Evolutionary conservation across 2,113 vertebrate genomes (phyloP).

Genomic region (Tiliqua scincoides): DNA sequence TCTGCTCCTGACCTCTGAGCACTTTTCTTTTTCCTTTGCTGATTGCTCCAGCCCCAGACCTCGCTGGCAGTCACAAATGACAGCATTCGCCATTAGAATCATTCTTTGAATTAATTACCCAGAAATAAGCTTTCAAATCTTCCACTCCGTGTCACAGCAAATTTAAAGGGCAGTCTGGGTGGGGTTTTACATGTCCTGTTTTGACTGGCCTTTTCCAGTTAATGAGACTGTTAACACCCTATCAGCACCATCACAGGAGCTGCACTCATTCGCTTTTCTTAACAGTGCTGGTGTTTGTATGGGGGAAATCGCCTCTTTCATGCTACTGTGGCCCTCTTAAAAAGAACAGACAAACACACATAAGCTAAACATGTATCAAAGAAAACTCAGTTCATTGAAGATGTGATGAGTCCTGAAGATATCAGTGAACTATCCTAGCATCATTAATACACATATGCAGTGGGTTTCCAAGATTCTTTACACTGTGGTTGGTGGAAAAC

Average conservation of each 20-base stretch:
- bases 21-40: conserved; percentile 58
- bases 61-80: conserved; percentile 69
- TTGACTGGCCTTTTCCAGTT: conserved; percentile 55
- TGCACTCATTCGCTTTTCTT: conserved; percentile 11
- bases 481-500: background rate
- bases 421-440: background rate
- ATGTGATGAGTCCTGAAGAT: background rate
- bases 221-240: conserved; percentile 41
- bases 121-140: conserved; percentile 72
- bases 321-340: background rate
- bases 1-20: conserved; percentile 62
- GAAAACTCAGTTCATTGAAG: background rate
- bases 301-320: conserved; percentile 7
- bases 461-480: background rate
- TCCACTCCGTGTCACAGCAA: conserved; percentile 70
- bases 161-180: conserved; percentile 68
- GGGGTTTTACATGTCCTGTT: conserved; percentile 55
- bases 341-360: too few species aligned
- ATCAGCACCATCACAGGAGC: rapidly evolving
- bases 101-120: conserved; percentile 75
- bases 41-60: conserved; percentile 59
- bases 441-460: background rate
- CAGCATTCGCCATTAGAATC: conserved; percentile 71
- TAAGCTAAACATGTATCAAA: too few species aligned
- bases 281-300: background rate